phyloP scores from a whole-genome alignment of 2,113 vertebrate genomes.

The Eidolon helvum region DNA sequence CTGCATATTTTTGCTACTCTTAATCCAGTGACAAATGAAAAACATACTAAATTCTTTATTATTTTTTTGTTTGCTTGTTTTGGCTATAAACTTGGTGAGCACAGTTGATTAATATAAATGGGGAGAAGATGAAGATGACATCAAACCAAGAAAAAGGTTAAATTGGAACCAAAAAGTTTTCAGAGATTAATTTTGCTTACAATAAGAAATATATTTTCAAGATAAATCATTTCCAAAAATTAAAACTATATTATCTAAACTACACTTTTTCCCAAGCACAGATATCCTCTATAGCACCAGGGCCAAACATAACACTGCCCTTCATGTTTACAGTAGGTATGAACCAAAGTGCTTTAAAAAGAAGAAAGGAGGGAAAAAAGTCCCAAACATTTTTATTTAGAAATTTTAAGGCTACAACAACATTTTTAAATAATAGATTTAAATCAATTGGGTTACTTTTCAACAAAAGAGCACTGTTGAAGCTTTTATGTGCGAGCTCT shows the following conservation, averaged over 20 bases:
- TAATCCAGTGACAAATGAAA: slow-evolving; percentile 61
- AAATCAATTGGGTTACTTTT: slow-evolving; percentile 59
- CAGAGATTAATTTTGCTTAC: slow-evolving; percentile 46
- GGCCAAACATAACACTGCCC: background rate
- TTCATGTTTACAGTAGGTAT: background rate
- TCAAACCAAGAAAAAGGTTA: slow-evolving; percentile 40
- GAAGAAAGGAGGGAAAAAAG: background rate
- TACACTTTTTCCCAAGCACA: background rate
- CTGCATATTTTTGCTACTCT: slow-evolving; percentile 36
- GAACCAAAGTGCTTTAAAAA: background rate
- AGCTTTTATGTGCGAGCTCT: slow-evolving; percentile 61
- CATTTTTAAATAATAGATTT: slow-evolving; percentile 57
- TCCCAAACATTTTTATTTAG: slow-evolving; percentile 44
- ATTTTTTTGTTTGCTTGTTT: slow-evolving; percentile 47
- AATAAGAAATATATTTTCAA: background rate
- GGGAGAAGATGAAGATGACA: slow-evolving; percentile 29
- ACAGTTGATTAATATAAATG: slow-evolving; percentile 60
- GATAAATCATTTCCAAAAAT: slow-evolving; percentile 1
- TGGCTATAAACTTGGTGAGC: slow-evolving; percentile 32
- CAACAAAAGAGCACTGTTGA: slow-evolving; percentile 47
- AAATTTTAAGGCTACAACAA: slow-evolving; percentile 38
- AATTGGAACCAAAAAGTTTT: slow-evolving; percentile 13
- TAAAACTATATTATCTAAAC: background rate
- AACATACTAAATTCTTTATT: background rate
- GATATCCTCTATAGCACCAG: background rate